Evolutionary conservation across 92 coral and sea anemone genomes (phyloP).

Genomic region (Porites divaricata): DNA sequence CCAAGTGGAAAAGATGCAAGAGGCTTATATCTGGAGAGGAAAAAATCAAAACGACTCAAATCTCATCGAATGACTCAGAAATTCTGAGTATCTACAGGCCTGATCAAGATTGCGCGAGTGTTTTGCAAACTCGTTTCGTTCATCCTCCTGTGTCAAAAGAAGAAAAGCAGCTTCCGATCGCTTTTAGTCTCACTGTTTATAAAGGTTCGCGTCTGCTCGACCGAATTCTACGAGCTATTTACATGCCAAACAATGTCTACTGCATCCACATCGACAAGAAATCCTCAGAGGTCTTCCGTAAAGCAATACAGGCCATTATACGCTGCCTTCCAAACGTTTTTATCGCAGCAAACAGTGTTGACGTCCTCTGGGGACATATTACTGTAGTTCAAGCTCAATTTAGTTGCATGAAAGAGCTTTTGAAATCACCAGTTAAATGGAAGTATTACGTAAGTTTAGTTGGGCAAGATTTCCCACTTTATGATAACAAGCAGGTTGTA

Average conservation of each 20-base stretch:
- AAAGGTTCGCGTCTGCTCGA: conserved; percentile 62
- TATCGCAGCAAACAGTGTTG: conserved; percentile 26
- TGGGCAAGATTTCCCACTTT: conserved; percentile 77
- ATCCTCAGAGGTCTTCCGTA: conserved; percentile 19
- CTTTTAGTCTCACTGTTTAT: too few species aligned
- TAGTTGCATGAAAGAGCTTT: conserved; percentile 59
- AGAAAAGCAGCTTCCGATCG: too few species aligned
- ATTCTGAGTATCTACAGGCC: neutral
- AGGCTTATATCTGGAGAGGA: neutral
- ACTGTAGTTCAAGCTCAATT: conserved; percentile 52
- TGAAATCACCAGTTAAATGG: conserved; percentile 42
- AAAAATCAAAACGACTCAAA: neutral
- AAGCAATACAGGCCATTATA: conserved; percentile 30
- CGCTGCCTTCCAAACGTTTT: conserved; percentile 66
- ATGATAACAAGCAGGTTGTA: conserved; percentile 39
- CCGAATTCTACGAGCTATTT: conserved; percentile 55
- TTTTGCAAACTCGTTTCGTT: conserved; percentile 21
- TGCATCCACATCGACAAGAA: conserved; percentile 72
- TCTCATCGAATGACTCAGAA: neutral
- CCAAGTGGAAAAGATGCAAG: neutral
- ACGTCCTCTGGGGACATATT: conserved; percentile 63
- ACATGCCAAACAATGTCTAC: conserved; percentile 71
- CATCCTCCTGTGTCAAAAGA: too few species aligned
- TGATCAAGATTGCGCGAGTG: neutral
- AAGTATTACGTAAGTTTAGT: conserved; percentile 60